Base-by-base conservation (phyloP, 2,797 vertebrate genomes). In the Sebastolobus altivelis region DNA sequence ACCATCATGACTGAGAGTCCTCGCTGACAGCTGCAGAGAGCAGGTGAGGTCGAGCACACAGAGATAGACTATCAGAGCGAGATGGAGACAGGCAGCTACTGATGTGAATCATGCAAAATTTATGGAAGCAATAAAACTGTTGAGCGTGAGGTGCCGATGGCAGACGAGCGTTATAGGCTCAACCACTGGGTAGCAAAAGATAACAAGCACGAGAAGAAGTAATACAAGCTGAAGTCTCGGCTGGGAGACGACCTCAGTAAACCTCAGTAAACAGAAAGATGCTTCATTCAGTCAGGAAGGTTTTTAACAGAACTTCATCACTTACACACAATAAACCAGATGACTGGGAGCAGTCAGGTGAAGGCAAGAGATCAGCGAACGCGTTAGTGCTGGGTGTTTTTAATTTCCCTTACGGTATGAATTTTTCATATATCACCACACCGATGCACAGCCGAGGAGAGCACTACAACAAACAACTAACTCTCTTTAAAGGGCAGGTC, bases 31-130 rank as follows among this genome's bases (percentile, higher is more conserved):
- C 52, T 9, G 5, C 33, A 43, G 55, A 20, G 25, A 61, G 66
- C 22, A 14, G 31, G 38, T 4, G 66, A 82, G 66, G 65, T 2
- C 16, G 31, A 29, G 65, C 70, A 67, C 43, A 22, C 40, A 77
- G 72, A 83, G 75, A 70, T 2, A 12, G 69, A 58, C 75, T 11
- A 61, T 69, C 81, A 35, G 75, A 75, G 79, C 0, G 29, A 70
- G 78, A 49, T 9, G 29, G 72, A 66, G 72, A 76, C 70, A 38
- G 29, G 6, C 72, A 75, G 69, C 62, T 38, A 65, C 76, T 75
- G 79, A 89, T 89, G 87, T 80, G 87, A 84, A 86, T 91, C 87
- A 85, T 90, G 88, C 78, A 86, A 85, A 88, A 92, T 92, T 91
- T 86, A 92, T 91, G 82, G 87, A 74, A 63, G 89, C 76, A 91